phyloP scores from a whole-genome alignment of 1,140 invertebrate genomes.

The Solen grandis region DNA sequence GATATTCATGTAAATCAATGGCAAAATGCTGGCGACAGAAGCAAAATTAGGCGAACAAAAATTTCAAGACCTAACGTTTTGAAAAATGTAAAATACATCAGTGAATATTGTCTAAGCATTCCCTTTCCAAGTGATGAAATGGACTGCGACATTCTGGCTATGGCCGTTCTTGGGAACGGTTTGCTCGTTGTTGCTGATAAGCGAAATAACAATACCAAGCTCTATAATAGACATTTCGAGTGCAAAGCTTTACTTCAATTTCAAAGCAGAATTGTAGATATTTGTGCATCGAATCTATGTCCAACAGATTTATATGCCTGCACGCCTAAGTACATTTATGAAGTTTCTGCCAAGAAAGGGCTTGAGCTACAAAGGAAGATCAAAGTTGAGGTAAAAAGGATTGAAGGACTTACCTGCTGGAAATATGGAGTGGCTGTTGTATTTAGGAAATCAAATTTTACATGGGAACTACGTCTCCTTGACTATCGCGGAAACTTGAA shows the following conservation, averaged over 20 bases:
- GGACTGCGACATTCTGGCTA: slow-evolving; percentile 7
- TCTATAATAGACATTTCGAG: slow-evolving; percentile 21
- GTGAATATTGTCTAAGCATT: slow-evolving; percentile 26
- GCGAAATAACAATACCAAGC: slow-evolving; percentile 44
- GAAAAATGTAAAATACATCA: slow-evolving; percentile 17
- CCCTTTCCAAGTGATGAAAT: slow-evolving; percentile 36
- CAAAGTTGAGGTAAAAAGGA: slow-evolving; percentile 35
- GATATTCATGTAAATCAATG: too few relatives aligned
- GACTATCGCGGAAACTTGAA: slow-evolving; percentile 42
- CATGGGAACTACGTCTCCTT: slow-evolving; percentile 35
- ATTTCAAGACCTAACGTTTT: neutral
- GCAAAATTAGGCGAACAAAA: too few relatives aligned
- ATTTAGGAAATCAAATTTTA: slow-evolving; percentile 30
- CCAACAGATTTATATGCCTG: slow-evolving; percentile 34
- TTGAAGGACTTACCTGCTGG: slow-evolving; percentile 35
- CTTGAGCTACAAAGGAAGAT: slow-evolving; percentile 21
- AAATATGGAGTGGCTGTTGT: slow-evolving; percentile 40
- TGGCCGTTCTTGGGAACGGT: slow-evolving; percentile 21
- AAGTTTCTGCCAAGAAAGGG: slow-evolving; percentile 21
- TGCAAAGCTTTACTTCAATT: slow-evolving; percentile 42
- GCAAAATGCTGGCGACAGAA: too few relatives aligned
- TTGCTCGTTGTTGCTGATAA: slow-evolving; percentile 21
- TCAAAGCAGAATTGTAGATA: slow-evolving; percentile 40
- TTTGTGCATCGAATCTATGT: slow-evolving; percentile 39
- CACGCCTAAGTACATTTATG: slow-evolving; percentile 38